These are phyloP conservation scores for Megathymus violae DNA, from an alignment of 1,140 invertebrate genomes.

Conservation along the genomic window DNA sequence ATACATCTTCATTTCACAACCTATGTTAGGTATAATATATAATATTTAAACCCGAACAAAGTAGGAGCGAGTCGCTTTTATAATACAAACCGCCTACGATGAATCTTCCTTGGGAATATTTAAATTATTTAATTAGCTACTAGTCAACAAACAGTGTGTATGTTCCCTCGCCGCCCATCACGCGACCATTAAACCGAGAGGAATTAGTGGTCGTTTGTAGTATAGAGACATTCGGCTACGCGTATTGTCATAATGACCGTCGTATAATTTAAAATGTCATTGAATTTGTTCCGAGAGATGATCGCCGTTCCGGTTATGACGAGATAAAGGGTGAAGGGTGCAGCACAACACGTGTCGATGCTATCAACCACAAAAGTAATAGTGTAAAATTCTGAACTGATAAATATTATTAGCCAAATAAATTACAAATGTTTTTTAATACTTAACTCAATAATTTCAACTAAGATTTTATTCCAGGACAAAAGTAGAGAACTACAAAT, in stretches of 20 bases:
- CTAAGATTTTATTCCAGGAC: too few relatives aligned
- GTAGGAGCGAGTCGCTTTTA: too few relatives aligned
- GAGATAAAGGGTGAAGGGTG: constrained; percentile 70
- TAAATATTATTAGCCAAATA: not conserved
- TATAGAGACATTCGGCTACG: constrained; percentile 34
- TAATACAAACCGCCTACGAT: not conserved
- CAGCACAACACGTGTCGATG: constrained; percentile 62
- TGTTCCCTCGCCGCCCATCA: constrained; percentile 3
- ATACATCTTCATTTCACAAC: too few relatives aligned
- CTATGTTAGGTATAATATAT: not conserved
- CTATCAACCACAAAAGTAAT: not conserved
- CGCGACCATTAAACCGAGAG: constrained; percentile 21
- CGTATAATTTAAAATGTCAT: constrained; percentile 76
- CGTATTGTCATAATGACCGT: constrained; percentile 51
- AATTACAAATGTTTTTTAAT: too few relatives aligned
- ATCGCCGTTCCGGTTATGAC: constrained; percentile 58
- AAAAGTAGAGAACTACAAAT: too few relatives aligned
- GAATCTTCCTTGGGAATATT: not conserved
- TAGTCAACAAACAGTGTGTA: not conserved
- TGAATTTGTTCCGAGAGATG: constrained; percentile 49
- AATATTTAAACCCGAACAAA: too few relatives aligned
- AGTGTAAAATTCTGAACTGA: constrained; percentile 3
- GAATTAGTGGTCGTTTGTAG: constrained; percentile 38
- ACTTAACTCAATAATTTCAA: too few relatives aligned
- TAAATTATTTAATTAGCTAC: not conserved